Base-by-base conservation (phyloP, 2,797 vertebrate species). In the Propithecus deckenii region DNA sequence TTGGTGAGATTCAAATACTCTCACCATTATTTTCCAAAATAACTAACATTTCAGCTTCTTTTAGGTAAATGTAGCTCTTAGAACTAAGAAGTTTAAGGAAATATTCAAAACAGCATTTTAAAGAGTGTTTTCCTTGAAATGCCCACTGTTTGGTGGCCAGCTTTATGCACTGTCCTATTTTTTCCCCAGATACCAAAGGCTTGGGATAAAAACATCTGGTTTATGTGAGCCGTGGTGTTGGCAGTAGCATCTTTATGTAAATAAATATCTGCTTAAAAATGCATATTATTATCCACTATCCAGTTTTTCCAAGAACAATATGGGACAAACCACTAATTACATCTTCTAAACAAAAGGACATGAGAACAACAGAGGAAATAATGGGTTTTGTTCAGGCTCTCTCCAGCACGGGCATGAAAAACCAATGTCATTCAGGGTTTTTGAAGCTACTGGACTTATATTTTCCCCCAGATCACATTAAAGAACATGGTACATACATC, bases 181-280 rank as follows among this genome's bases (percentile, higher is more conserved):
- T 71, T 43, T 1, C 38, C 55, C 52, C 32, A 22, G 71, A 32
- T 18, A 52, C 23, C 32, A 22, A 69, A 67, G 35, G 10, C 55
- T 63, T 28, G 12, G 0, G 35, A 41, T 6, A 17, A n/a, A 75
- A 67, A 67, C 20, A 41, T 63, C 52, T 80, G 75, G 88, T 15
- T 61, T 43, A 3, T 0, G 38, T 7, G 43, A 50, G 50, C 50
- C 5, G 25, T 8, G 32, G 30, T 52, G 46, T 25, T 38, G 41
- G 30, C 48, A 57, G 12, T 11, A 59, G 48, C 17, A 13, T 9
- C 6, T 69, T 69, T 69, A 38, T 65, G 38, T 83, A 85, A 83
- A 69, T 43, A 83, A 67, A 23, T 41, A 43, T 32, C 91, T 63
- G 22, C n/a, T 97, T 91, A 57, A 63, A 92, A 89, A 76, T 20